A percentile compares a stretch with the other conserved stretches of the same genome.
Conservation (phyloP, 2,888 invertebrate genomes). For the Clusia tigrina region DNA sequence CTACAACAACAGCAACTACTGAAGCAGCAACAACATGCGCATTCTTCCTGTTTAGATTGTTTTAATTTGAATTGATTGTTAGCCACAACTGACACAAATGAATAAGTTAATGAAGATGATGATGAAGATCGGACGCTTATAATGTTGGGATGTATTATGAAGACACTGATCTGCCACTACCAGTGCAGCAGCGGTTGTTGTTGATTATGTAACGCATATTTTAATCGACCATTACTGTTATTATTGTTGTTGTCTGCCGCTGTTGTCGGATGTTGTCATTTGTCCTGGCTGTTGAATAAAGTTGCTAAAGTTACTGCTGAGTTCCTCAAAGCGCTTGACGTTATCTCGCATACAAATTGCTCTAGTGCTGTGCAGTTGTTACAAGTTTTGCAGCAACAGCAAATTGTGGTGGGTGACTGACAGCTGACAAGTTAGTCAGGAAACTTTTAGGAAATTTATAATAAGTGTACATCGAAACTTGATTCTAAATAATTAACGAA, state of each 20-base stretch:
- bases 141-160: background rate
- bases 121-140: background rate
- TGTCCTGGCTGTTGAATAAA: background rate
- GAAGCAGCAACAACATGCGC: background rate
- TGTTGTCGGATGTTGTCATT: background rate
- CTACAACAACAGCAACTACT: background rate
- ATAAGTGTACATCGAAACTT: too few relatives aligned
- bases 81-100: slow-evolving; percentile 9
- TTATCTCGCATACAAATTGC: background rate
- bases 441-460: too few relatives aligned
- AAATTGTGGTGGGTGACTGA: background rate
- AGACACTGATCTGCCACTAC: background rate
- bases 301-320: background rate
- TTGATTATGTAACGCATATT: slow-evolving; percentile 11
- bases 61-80: slow-evolving; percentile 15
- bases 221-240: background rate
- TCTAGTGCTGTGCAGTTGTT: background rate
- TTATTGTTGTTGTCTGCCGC: background rate
- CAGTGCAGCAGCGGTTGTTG: background rate
- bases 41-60: slow-evolving; percentile 24
- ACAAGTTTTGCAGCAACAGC: background rate
- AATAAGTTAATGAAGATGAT: background rate
- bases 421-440: too few relatives aligned
- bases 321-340: background rate
- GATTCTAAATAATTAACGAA: too few relatives aligned